Evolutionary conservation across 2,113 vertebrate genomes (phyloP).

Genomic region (Anolis carolinensis): DNA sequence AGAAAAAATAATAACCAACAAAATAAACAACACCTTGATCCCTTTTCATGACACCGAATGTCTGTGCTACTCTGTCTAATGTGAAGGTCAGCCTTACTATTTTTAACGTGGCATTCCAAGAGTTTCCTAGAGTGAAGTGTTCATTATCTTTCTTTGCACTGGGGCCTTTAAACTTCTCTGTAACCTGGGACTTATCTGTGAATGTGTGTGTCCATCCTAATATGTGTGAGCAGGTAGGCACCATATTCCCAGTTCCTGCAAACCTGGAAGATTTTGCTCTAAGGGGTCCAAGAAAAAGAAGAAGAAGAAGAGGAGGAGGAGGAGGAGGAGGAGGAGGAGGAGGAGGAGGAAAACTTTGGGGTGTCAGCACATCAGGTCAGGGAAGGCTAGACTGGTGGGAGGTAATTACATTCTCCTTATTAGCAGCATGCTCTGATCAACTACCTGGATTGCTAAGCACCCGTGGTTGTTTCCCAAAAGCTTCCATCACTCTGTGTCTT

Average conservation of each 20-base stretch:
- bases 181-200: neutral
- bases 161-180: neutral
- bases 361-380: neutral
- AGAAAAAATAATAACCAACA: neutral
- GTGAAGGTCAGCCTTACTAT: neutral
- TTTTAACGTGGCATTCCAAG: neutral
- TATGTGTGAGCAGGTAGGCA: neutral
- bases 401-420: conserved; percentile 1
- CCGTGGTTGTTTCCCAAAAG: neutral
- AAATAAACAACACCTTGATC: neutral
- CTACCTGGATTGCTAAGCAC: neutral
- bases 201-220: neutral
- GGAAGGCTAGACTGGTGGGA: neutral
- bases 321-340: neutral
- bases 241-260: neutral
- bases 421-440: conserved; percentile 1
- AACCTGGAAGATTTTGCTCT: neutral
- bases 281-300: neutral
- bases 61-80: neutral
- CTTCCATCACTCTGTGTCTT: neutral
- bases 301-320: no score
- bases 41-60: neutral
- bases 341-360: neutral
- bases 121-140: neutral
- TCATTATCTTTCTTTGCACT: neutral